Conservation (phyloP, 2,797 vertebrate genomes). For the Coregonus ussuriensis region DNA sequence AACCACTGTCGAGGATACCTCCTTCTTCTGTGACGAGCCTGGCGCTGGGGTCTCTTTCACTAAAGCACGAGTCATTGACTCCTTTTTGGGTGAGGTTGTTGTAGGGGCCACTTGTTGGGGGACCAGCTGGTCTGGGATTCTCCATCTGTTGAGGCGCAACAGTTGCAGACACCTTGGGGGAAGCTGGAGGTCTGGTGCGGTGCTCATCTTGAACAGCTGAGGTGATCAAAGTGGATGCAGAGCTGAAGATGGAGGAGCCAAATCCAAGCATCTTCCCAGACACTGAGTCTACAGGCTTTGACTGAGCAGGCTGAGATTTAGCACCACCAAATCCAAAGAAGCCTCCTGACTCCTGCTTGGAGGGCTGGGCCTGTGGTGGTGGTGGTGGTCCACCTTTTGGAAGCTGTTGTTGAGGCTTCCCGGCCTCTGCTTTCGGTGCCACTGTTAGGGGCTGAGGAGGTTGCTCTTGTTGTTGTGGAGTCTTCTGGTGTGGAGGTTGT, state of each 20-base stretch:
- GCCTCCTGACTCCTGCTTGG: slow-evolving; percentile 77
- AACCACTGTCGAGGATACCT: slow-evolving; percentile 30
- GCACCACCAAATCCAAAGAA: slow-evolving; percentile 89
- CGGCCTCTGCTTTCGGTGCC: slow-evolving; percentile 29
- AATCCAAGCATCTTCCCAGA: slow-evolving; percentile 87
- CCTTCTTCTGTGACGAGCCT: slow-evolving; percentile 34
- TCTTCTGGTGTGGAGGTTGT: slow-evolving; percentile 25
- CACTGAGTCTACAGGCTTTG: slow-evolving; percentile 81
- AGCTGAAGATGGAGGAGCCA: slow-evolving; percentile 86
- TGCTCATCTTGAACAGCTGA: slow-evolving; percentile 76
- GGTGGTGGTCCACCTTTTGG: slow-evolving; percentile 46
- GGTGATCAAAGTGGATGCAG: slow-evolving; percentile 85
- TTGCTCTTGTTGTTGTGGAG: slow-evolving; percentile 3
- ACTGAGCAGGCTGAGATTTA: slow-evolving; percentile 80
- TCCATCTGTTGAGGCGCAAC: neutral
- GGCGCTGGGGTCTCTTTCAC: slow-evolving; percentile 13
- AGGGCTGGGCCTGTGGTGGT: slow-evolving; percentile 47
- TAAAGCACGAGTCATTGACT: slow-evolving; percentile 8
- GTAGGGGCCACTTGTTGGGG: slow-evolving; percentile 62
- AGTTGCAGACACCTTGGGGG: slow-evolving; percentile 60
- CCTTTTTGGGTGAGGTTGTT: slow-evolving; percentile 38
- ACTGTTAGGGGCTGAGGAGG: slow-evolving; percentile 45
- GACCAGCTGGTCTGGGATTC: neutral
- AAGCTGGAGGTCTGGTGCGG: slow-evolving; percentile 49
- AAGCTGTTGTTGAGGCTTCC: slow-evolving; percentile 47